phyloP scores from a whole-genome alignment of 2,113 vertebrate genomes.

The Chloroceryle aenea region DNA sequence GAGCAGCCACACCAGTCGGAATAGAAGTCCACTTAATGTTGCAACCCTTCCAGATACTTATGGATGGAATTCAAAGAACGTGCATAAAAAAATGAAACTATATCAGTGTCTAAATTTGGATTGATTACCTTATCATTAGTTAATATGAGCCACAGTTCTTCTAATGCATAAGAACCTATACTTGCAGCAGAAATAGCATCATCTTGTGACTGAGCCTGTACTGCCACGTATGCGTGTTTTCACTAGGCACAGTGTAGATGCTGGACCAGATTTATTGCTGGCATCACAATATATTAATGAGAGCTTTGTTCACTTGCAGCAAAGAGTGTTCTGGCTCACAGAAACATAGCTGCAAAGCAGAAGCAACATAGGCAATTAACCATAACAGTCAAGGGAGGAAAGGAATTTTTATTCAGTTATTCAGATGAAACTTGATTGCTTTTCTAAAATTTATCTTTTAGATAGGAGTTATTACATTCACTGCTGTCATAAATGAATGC shows the following conservation, averaged over 20 bases:
- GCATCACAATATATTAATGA: background rate
- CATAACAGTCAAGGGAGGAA: background rate
- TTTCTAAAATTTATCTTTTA: background rate
- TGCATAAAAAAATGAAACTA: background rate
- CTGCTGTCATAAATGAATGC: background rate
- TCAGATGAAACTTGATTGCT: background rate
- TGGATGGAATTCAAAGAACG: background rate
- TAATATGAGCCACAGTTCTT: background rate
- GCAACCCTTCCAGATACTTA: background rate
- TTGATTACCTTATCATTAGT: conserved; percentile 41
- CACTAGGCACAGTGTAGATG: background rate
- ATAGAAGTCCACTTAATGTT: background rate
- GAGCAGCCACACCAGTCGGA: background rate
- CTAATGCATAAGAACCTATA: background rate
- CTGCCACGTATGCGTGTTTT: background rate
- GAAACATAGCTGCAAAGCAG: background rate
- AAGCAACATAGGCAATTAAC: background rate
- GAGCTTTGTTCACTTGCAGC: background rate
- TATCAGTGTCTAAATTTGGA: background rate
- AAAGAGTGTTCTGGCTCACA: background rate
- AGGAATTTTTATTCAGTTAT: background rate
- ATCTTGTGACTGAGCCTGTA: background rate
- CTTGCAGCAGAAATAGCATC: background rate
- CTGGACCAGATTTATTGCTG: background rate
- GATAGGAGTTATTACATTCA: background rate